Base-by-base conservation (phyloP, 2,888 invertebrate genomes). In the Sarcophaga rosellei region DNA sequence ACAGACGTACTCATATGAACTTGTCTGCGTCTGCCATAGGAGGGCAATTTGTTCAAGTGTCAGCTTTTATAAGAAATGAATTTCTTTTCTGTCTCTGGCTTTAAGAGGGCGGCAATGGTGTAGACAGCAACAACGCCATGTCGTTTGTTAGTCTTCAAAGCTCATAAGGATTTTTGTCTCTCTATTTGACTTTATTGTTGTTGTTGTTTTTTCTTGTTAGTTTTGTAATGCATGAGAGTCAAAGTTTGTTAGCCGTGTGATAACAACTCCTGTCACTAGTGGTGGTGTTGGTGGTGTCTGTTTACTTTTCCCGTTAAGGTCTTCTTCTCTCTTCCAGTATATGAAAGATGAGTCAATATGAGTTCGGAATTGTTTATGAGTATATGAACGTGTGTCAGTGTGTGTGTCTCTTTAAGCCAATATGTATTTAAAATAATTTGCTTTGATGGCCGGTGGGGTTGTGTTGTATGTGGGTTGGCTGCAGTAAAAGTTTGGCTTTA, bases 21-120 rank as follows among this genome's bases (percentile, higher is more conserved):
- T 23, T 20, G 57, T 68, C 68, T 45, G 20, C 68, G 82, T 65
- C 61, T 21, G 68, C 57, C 65, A 74, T 74, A 82, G 75, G 77
- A 75, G 84, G 74, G 78, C 75, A 86, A 86, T 86, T 84, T 86
- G 86, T 86, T 81, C 86, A 81, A 86, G 86, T 86, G 86, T 86
- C 86, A 86, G 81, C 62, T 78, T 86, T 78, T 77, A 84, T 74
- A 86, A 84, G 74, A 70, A 86, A 84, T 86, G 86, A 84, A 84
- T 81, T 83, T 86, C 78, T 69, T 79, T 47, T 47, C 15, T 47
- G 4, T 47, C 47, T 47, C 47, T 47, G 47, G 4, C 11, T 15
- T 15, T 47, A 15, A 47, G 35, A 66, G 76, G 75, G 63, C 77
- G 62, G 77, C 47, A 23, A 47, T 53, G 53, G 69, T 57, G 62